Conservation (phyloP, 2,797 vertebrate species). For the Propithecus deckenii region DNA sequence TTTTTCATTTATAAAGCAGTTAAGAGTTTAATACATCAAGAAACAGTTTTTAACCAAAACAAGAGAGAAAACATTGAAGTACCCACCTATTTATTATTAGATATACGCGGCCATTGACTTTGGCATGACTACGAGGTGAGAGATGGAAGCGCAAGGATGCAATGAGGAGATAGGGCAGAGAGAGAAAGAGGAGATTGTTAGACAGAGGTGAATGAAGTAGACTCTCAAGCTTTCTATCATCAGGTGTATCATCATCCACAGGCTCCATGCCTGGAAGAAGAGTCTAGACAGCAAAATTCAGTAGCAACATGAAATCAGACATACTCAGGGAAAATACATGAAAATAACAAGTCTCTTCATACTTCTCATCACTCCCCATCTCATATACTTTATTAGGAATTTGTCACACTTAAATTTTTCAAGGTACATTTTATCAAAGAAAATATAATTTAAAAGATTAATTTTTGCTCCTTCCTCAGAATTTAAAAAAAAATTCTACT, state of each 20-base stretch:
- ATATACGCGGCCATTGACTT: conserved; percentile 99
- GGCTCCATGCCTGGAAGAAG: neutral
- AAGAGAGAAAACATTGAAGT: conserved; percentile 82
- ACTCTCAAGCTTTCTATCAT: neutral
- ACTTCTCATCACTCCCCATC: neutral
- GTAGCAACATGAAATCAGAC: neutral
- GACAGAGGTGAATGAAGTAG: conserved; percentile 67
- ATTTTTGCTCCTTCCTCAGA: neutral
- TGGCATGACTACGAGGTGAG: conserved; percentile 93
- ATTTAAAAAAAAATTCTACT: neutral
- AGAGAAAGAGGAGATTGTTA: conserved; percentile 85
- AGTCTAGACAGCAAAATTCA: neutral
- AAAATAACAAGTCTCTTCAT: neutral
- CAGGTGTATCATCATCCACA: neutral
- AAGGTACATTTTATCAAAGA: neutral
- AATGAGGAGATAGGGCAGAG: conserved; percentile 81
- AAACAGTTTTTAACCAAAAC: conserved; percentile 3
- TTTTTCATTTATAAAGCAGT: conserved; percentile 63
- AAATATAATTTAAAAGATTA: neutral
- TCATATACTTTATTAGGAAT: neutral
- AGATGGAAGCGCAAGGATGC: conserved; percentile 82
- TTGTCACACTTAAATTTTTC: neutral
- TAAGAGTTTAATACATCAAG: conserved; percentile 45
- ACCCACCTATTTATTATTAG: conserved; percentile 99
- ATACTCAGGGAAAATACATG: neutral